These are phyloP conservation scores for Catocala fraxini DNA, from an alignment of 2,888 invertebrate species.

Conservation along the genomic window DNA sequence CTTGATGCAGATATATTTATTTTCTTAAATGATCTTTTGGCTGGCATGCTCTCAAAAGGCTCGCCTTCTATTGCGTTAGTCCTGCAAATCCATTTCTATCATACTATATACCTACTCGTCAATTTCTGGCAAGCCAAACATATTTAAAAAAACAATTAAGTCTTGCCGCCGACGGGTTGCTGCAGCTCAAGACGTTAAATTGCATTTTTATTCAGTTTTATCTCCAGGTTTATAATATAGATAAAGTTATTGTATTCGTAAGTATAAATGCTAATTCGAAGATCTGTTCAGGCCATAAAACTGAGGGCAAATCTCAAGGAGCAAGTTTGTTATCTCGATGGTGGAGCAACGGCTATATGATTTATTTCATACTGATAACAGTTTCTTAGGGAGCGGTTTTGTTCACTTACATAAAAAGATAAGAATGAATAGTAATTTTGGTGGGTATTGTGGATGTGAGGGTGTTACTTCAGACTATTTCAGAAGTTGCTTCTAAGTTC, in stretches of 20 bases:
- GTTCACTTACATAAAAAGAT: constrained; percentile 46
- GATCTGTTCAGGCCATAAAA: constrained; percentile 44
- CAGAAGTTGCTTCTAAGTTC: no score
- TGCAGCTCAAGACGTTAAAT: background rate
- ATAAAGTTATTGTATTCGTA: constrained; percentile 33
- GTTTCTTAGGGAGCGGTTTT: constrained; percentile 55
- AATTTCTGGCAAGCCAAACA: no score
- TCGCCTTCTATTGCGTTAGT: no score
- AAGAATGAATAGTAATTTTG: constrained; percentile 36
- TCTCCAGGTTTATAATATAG: constrained; percentile 7
- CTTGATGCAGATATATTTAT: no score
- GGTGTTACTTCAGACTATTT: constrained; percentile 1
- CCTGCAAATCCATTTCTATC: no score
- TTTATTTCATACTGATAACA: constrained; percentile 71
- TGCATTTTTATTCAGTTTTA: constrained; percentile 8
- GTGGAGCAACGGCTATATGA: constrained; percentile 63
- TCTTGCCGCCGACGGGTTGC: no score
- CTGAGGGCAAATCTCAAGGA: constrained; percentile 51
- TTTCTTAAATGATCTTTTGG: no score
- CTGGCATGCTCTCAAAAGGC: no score
- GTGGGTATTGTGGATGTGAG: constrained; percentile 6
- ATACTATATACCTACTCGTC: no score
- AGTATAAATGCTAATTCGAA: constrained; percentile 46
- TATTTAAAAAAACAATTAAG: no score
- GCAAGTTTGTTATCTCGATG: constrained; percentile 56